Conservation (phyloP, 2,113 vertebrate genomes). For the Chrysemys picta region DNA sequence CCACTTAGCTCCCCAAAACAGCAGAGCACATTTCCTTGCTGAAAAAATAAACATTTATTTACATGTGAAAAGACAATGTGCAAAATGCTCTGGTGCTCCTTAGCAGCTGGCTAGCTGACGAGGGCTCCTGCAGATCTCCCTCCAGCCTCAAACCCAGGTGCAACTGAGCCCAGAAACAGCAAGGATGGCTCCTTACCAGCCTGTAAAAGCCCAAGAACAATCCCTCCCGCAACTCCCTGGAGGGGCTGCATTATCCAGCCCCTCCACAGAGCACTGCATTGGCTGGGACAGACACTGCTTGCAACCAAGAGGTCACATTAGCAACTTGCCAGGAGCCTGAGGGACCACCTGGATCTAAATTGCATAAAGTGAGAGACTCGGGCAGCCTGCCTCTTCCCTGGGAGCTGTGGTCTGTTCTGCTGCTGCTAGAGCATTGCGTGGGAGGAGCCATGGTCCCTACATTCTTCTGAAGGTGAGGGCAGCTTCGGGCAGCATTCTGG, state of each 20-base stretch:
- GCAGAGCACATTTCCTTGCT: background rate
- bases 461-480: accelerated
- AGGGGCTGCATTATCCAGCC: accelerated
- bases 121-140: background rate
- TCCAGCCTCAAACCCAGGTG: background rate
- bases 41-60: conserved; percentile 72
- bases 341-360: background rate
- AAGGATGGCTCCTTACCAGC: background rate
- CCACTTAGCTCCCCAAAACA: background rate
- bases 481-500: accelerated
- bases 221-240: accelerated
- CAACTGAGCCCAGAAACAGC: background rate
- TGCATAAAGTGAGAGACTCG: background rate
- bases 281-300: background rate
- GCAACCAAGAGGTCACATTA: background rate
- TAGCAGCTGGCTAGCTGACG: accelerated
- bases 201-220: accelerated
- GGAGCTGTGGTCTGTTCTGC: accelerated
- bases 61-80: conserved; percentile 35
- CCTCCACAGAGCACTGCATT: background rate
- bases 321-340: background rate
- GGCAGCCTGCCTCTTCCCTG: accelerated
- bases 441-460: accelerated
- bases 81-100: background rate
- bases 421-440: accelerated